A percentile compares a stretch with the other conserved stretches of the same genome.
Evolutionary conservation across 2,888 invertebrate genomes (phyloP).

Genomic region (Mimas tiliae): DNA sequence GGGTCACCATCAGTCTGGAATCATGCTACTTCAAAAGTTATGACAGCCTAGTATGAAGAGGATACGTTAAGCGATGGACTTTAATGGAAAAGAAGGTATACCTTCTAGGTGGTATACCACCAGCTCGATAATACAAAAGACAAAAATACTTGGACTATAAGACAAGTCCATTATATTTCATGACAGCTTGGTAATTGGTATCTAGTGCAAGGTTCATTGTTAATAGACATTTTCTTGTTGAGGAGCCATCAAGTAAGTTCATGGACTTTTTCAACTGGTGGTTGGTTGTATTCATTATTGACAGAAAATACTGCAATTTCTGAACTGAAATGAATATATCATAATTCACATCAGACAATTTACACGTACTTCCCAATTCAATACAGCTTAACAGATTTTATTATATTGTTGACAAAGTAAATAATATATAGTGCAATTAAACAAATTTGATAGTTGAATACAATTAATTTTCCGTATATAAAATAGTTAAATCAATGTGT

Average conservation of each 20-base stretch:
- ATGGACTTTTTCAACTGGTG: neutral
- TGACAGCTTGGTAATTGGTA: neutral
- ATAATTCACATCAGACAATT: neutral
- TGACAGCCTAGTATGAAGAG: slow-evolving; percentile 8
- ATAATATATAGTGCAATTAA: slow-evolving; percentile 39
- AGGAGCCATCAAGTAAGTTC: neutral
- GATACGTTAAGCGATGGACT: neutral
- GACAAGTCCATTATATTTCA: neutral
- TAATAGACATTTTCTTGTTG: neutral
- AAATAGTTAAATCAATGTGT: slow-evolving; percentile 37
- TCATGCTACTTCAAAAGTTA: neutral
- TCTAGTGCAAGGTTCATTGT: neutral
- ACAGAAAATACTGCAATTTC: slow-evolving; percentile 4
- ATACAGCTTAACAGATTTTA: slow-evolving; percentile 16
- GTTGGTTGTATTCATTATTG: neutral
- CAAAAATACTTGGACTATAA: neutral
- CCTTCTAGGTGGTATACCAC: no score
- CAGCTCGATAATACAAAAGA: no score
- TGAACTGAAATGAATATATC: neutral
- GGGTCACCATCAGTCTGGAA: no score
- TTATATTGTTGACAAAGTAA: slow-evolving; percentile 18
- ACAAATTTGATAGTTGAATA: slow-evolving; percentile 36
- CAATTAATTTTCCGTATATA: slow-evolving; percentile 32
- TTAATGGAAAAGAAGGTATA: neutral
- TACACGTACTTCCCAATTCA: slow-evolving; percentile 4